Conservation (phyloP, 1,140 invertebrate species). For the Bombus soroeensis region DNA sequence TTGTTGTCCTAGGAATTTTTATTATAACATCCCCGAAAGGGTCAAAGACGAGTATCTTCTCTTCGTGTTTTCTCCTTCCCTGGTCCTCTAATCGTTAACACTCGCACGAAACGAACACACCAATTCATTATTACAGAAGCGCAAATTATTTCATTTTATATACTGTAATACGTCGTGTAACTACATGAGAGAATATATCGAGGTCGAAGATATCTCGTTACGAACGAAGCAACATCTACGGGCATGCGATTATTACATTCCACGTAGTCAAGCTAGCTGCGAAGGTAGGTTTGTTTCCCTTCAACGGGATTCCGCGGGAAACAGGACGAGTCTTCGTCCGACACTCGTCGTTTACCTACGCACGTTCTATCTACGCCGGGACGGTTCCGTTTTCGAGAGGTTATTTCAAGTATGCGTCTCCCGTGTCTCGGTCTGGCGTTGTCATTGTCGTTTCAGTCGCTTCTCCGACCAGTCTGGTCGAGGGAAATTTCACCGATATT, state of each 20-base stretch:
- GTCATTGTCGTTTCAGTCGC: not conserved
- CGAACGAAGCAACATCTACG: not conserved
- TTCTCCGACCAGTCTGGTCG: not conserved
- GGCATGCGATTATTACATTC: constrained; percentile 36
- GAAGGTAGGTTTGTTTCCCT: not conserved
- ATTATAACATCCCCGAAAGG: no score
- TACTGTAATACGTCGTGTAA: not conserved
- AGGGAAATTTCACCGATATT: constrained; percentile 68
- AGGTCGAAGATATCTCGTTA: not conserved
- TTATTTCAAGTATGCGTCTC: constrained; percentile 61
- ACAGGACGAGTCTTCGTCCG: not conserved
- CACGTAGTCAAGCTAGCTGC: not conserved
- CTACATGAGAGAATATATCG: not conserved
- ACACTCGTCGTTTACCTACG: not conserved
- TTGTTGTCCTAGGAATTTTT: no score
- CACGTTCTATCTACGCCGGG: not conserved
- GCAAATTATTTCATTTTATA: not conserved
- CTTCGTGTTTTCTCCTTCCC: no score
- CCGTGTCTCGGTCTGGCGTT: not conserved
- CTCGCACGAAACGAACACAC: no score
- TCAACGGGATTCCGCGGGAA: no score
- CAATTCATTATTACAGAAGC: not conserved
- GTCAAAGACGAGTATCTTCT: no score
- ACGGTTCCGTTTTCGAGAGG: constrained; percentile 18
- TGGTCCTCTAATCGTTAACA: no score